Evolutionary conservation across 1,140 invertebrate genomes (phyloP), one percentile per base, ranked within the genome.

Genomic region (Manduca sexta): DNA sequence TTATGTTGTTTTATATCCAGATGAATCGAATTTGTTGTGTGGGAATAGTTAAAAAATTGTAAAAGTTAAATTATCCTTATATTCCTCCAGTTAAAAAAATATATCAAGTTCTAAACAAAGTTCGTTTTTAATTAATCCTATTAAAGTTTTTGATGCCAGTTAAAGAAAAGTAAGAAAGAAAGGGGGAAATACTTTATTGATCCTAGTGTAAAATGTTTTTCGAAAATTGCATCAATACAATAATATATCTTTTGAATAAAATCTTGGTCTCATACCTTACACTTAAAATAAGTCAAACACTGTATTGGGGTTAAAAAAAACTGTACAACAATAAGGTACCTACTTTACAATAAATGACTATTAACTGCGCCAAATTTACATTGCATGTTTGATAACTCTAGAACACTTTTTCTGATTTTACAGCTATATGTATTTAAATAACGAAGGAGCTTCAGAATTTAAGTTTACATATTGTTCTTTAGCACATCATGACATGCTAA

Each of bases 181-280:
- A 72, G 72, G 68, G n/a, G 69, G 71, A 77, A 78, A 79, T 84
- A 80, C 72, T 84, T 84, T 84, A 84, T 84, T 84, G 81, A 84
- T 82, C 72, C 70, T 79, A 73, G 72, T 79, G 78, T 82, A 84
- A 82, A 84, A 79, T 70, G 69, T 77, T 76, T 77, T 82, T 82
- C 71, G 74, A 84, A 84, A 84, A 84, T 79, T 78, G 66, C 72
- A 73, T 76, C 64, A 81, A 74, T 81, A 83, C 74, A 81, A 82
- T 26, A 26, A 26, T 76, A 78, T 74, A 71, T 74, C 62, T 64
- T 79, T 77, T 79, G 56, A 73, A 77, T 80, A 77, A 74, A 77
- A 74, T 74, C 67, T 79, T 78, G 76, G 76, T 80, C 76, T 69
- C 55, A 60, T 76, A 75, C 62, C 68, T 84, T 80, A 84, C 48